These are phyloP conservation scores for Syrphus vitripennis DNA, from an alignment of 2,888 invertebrate genomes.

Conservation along the genomic window DNA sequence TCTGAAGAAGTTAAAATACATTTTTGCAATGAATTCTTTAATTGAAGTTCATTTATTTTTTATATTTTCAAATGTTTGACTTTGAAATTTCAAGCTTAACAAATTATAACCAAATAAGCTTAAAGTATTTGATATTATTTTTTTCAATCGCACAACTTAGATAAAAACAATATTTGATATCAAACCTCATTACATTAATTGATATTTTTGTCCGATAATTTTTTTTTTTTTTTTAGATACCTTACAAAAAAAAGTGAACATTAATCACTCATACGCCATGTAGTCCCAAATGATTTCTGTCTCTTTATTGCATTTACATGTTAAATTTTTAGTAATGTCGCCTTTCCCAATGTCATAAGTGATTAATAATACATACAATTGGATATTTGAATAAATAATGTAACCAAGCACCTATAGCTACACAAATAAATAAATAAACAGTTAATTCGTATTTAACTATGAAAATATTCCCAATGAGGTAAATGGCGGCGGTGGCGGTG, in stretches of 20 bases:
- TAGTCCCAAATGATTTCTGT: not conserved
- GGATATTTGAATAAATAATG: slow-evolving; percentile 19
- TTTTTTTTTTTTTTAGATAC: not conserved
- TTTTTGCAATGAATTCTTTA: not conserved
- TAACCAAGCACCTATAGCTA: not conserved
- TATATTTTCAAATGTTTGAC: not conserved
- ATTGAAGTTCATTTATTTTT: not conserved
- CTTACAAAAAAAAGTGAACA: not conserved
- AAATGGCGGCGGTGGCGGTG: not conserved
- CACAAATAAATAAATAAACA: slow-evolving; percentile 11
- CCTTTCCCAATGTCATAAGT: not conserved
- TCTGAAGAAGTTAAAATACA: not conserved
- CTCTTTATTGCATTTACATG: not conserved
- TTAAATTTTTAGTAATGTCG: not conserved
- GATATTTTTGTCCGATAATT: not conserved
- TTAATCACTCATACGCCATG: slow-evolving; percentile 21
- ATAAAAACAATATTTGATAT: not conserved
- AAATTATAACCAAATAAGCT: not conserved
- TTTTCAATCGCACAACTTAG: not conserved
- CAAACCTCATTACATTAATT: not conserved
- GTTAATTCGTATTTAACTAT: not conserved
- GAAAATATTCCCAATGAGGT: not conserved
- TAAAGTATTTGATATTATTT: not conserved
- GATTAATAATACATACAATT: not conserved
- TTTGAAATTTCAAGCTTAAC: not conserved